phyloP scores from a whole-genome alignment of 2,888 invertebrate species.

The Beris morrisii region DNA sequence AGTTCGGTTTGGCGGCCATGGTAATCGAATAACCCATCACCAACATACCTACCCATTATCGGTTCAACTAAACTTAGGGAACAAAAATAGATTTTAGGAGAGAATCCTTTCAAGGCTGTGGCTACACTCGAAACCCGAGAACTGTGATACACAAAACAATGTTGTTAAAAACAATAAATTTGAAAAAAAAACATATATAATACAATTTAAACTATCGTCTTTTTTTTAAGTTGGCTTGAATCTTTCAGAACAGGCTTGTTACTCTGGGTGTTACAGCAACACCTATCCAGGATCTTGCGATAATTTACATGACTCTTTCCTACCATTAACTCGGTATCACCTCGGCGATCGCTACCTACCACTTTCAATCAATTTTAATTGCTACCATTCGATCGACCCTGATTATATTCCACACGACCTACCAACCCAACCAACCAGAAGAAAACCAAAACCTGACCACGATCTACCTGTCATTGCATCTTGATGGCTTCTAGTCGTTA shows the following conservation, averaged over 20 bases:
- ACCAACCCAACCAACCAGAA: background rate
- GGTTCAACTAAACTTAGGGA: background rate
- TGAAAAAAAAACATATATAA: background rate
- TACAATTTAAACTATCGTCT: constrained; percentile 1
- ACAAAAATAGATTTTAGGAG: background rate
- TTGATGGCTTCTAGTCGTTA: constrained; percentile 26
- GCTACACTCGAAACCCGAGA: constrained; percentile 13
- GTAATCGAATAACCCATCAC: constrained; percentile 43
- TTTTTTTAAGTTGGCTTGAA: too few species aligned
- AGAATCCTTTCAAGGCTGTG: constrained; percentile 30
- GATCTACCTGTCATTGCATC: constrained; percentile 30
- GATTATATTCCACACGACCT: background rate
- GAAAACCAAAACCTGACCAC: constrained; percentile 23
- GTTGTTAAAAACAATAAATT: background rate
- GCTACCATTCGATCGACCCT: constrained; percentile 13
- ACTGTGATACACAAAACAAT: constrained; percentile 27
- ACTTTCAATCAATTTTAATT: constrained; percentile 14
- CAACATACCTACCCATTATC: background rate
- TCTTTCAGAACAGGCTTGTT: too few species aligned
- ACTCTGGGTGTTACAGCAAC: too few species aligned
- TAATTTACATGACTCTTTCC: too few species aligned
- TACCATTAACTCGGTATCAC: too few species aligned
- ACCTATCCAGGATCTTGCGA: too few species aligned
- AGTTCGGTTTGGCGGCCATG: constrained; percentile 54
- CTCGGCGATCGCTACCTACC: too few species aligned